These are phyloP conservation scores for Bos taurus DNA, from an alignment of 2,113 vertebrate genomes.

Conservation along the genomic window ARS-UCD2.0 NC_037328.1:88661001-88661500, in stretches of 20 bases:
- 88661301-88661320: conserved; percentile 11
- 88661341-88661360: not conserved
- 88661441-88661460: not conserved
- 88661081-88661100: not conserved
- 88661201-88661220: not conserved
- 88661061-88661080: not conserved
- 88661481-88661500: not conserved
- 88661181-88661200: not conserved
- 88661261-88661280: conserved; percentile 26
- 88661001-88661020: not conserved
- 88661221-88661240: not conserved
- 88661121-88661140: not conserved
- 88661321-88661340: not conserved
- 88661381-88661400: not conserved
- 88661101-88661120: not conserved
- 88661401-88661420: not conserved
- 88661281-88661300: not conserved
- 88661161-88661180: not conserved
- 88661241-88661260: not conserved
- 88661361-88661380: not conserved
- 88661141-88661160: not conserved
- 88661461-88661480: not conserved
- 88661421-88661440: not conserved
- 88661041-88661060: not conserved
- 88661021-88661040: not conserved